Percentiles rank a stretch among this genome's conserved stretches.
phyloP scores from a whole-genome alignment of 2,797 vertebrate species.

The Propithecus perrieri region DNA sequence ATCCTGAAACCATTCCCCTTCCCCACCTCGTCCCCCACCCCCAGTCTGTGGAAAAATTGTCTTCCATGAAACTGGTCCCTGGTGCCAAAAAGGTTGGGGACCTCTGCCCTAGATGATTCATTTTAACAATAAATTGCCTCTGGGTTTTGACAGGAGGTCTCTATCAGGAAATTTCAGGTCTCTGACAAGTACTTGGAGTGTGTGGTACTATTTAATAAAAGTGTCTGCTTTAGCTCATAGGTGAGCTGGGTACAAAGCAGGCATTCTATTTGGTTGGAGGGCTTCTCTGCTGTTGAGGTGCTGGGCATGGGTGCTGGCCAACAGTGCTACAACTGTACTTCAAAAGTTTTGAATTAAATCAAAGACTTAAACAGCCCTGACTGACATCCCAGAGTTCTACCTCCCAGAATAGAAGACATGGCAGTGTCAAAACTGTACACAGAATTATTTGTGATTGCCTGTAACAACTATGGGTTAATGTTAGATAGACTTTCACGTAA shows the following conservation, averaged over 20 bases:
- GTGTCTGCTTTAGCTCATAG: not conserved
- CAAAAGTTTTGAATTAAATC: not conserved
- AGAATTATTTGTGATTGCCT: not conserved
- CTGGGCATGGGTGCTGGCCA: accelerated
- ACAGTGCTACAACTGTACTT: accelerated
- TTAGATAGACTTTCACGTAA: not conserved
- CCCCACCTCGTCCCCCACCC: too few species aligned
- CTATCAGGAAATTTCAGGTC: not conserved
- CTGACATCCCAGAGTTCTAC: not conserved
- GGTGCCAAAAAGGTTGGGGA: too few species aligned
- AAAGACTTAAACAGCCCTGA: not conserved
- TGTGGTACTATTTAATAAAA: not conserved
- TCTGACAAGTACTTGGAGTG: not conserved
- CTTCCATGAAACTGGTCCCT: too few species aligned
- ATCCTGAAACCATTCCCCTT: too few species aligned
- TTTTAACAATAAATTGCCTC: constrained; percentile 14
- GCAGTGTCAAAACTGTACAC: not conserved
- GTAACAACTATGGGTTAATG: not conserved
- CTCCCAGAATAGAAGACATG: not conserved
- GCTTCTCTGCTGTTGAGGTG: not conserved
- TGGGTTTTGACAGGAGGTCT: not conserved
- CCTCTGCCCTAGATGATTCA: not conserved
- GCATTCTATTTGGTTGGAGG: not conserved
- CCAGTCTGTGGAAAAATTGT: too few species aligned
- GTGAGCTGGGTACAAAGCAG: not conserved